Percentiles rank a stretch among this genome's conserved stretches.
phyloP scores from a whole-genome alignment of 2,888 invertebrate genomes.

The Athalia rosae region DNA sequence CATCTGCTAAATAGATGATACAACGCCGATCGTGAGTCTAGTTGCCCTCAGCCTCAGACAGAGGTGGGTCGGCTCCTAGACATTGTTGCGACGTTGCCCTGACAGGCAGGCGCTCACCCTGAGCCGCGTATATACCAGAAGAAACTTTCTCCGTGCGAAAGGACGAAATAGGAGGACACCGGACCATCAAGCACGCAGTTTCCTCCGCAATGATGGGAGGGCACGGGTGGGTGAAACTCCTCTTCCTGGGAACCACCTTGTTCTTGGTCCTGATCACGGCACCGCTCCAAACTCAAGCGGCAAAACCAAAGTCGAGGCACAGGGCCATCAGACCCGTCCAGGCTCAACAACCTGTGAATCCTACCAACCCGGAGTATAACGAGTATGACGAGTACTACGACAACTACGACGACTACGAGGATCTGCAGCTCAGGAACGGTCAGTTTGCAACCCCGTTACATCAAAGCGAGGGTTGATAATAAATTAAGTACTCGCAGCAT shows the following conservation, averaged over 20 bases:
- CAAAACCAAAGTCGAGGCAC: constrained; percentile 48
- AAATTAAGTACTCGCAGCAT: too few species aligned
- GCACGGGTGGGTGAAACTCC: constrained; percentile 52
- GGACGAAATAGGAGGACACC: background rate
- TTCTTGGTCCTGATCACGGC: background rate
- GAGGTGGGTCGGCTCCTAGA: constrained; percentile 57
- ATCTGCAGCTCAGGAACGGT: constrained; percentile 13
- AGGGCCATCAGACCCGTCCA: constrained; percentile 54
- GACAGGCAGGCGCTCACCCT: background rate
- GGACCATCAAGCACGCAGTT: background rate
- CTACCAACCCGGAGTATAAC: constrained; percentile 51
- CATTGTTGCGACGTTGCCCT: constrained; percentile 22
- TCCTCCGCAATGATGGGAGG: constrained; percentile 18
- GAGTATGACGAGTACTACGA: constrained; percentile 63
- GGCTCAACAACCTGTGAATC: constrained; percentile 55
- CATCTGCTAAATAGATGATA: constrained; percentile 67
- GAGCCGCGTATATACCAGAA: background rate
- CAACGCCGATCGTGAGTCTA: constrained; percentile 61
- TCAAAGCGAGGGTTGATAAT: too few species aligned
- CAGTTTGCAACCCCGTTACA: background rate
- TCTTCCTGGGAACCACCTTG: constrained; percentile 50
- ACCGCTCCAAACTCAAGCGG: constrained; percentile 14
- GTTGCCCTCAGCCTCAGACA: constrained; percentile 62
- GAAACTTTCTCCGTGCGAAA: background rate
- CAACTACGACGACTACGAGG: constrained; percentile 58